Evolutionary conservation across 1,140 invertebrate genomes (phyloP).

Genomic region (Ostrea denselamellosa): DNA sequence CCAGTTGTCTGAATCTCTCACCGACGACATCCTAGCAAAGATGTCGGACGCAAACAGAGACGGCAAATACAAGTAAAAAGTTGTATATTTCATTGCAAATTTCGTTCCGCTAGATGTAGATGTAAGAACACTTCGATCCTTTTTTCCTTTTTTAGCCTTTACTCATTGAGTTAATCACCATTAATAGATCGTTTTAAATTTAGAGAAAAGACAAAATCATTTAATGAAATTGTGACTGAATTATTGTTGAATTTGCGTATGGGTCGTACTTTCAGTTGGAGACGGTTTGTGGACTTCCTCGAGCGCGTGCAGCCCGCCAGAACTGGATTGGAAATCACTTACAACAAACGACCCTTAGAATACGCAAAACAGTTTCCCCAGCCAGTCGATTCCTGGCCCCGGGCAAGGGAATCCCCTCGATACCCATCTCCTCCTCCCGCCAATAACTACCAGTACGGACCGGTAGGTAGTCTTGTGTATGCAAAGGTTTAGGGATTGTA

Average conservation of each 20-base stretch:
- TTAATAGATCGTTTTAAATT: too few relatives aligned
- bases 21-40: slow-evolving; percentile 52
- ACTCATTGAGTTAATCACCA: too few relatives aligned
- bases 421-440: slow-evolving; percentile 17
- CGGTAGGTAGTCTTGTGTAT: not conserved
- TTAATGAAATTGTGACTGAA: too few relatives aligned
- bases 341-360: slow-evolving; percentile 65
- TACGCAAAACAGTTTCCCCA: slow-evolving; percentile 61
- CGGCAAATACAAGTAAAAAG: slow-evolving; percentile 60
- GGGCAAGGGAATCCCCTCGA: slow-evolving; percentile 50
- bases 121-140: too few relatives aligned
- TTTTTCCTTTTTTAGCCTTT: too few relatives aligned
- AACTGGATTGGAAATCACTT: slow-evolving; percentile 61
- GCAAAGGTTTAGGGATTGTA: not conserved
- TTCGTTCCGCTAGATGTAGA: too few relatives aligned
- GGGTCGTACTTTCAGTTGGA: slow-evolving; percentile 56
- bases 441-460: not conserved
- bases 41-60: slow-evolving; percentile 53
- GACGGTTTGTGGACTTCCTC: slow-evolving; percentile 62
- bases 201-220: too few relatives aligned
- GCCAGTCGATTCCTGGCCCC: slow-evolving; percentile 63
- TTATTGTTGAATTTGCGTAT: too few relatives aligned
- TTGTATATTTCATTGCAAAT: too few relatives aligned
- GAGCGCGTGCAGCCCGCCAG: slow-evolving; percentile 64
- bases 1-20: slow-evolving; percentile 59